Conservation (phyloP, 2,113 vertebrate genomes). For the Malurus elegans region DNA sequence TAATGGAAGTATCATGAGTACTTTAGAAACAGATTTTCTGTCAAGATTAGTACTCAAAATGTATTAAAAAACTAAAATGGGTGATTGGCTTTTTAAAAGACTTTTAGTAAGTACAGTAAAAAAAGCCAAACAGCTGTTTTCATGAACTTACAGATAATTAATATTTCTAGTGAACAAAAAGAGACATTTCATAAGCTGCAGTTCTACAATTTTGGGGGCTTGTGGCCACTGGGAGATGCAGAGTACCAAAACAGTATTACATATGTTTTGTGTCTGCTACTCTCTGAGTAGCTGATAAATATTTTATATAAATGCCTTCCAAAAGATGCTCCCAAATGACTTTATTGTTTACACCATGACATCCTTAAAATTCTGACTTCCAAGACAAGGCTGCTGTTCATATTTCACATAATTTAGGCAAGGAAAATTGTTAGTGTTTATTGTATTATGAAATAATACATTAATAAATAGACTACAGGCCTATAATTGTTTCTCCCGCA, state of each 20-base stretch:
- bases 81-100: background rate
- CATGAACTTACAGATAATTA: background rate
- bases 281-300: background rate
- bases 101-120: background rate
- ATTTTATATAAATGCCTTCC: background rate
- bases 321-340: background rate
- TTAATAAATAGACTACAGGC: background rate
- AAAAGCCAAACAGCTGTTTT: background rate
- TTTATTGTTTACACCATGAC: background rate
- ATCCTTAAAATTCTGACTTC: background rate
- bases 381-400: background rate
- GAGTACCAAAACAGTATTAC: background rate
- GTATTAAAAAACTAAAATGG: background rate
- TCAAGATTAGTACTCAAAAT: background rate
- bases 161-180: background rate
- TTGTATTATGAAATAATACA: background rate
- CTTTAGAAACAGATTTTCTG: background rate
- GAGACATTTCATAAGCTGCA: background rate
- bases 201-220: background rate
- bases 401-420: background rate
- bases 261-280: background rate
- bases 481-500: background rate
- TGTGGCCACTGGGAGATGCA: background rate
- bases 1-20: background rate
- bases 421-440: background rate